phyloP scores from a whole-genome alignment of 1,140 invertebrate species.

The Melipona quadrifasciata region DNA sequence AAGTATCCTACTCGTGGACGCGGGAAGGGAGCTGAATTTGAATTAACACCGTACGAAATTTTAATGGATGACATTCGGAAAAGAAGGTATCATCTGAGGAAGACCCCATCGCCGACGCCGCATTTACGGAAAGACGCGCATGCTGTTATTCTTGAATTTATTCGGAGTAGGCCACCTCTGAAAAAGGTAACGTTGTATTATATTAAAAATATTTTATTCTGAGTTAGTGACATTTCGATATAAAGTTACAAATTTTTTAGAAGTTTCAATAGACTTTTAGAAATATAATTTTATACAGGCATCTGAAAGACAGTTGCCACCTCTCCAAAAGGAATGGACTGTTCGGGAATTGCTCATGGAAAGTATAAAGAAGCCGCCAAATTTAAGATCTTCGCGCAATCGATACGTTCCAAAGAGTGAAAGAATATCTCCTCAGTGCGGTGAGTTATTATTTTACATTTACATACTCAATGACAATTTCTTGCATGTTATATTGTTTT shows the following conservation, averaged over 20 bases:
- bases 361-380: conserved; percentile 91
- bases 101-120: conserved; percentile 84
- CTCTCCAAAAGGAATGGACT: conserved; percentile 86
- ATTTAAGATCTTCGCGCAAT: conserved; percentile 83
- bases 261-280: conserved; percentile 27
- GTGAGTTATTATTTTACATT: conserved; percentile 38
- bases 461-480: background rate
- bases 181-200: conserved; percentile 87
- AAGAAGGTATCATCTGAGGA: conserved; percentile 91
- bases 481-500: conserved; percentile 26
- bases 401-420: conserved; percentile 41
- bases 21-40: conserved; percentile 89
- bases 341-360: conserved; percentile 93
- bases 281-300: conserved; percentile 83
- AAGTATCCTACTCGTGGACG: conserved; percentile 56
- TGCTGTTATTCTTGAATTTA: conserved; percentile 97
- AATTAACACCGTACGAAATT: conserved; percentile 98
- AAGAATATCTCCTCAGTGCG: conserved; percentile 21
- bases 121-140: conserved; percentile 96
- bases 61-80: conserved; percentile 97
- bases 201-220: background rate
- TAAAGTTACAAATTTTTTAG: conserved; percentile 3
- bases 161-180: conserved; percentile 95
- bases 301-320: conserved; percentile 92
- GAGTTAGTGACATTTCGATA: background rate